phyloP scores from a whole-genome alignment of 1,140 invertebrate species.

The Lanistes nyassanus region DNA sequence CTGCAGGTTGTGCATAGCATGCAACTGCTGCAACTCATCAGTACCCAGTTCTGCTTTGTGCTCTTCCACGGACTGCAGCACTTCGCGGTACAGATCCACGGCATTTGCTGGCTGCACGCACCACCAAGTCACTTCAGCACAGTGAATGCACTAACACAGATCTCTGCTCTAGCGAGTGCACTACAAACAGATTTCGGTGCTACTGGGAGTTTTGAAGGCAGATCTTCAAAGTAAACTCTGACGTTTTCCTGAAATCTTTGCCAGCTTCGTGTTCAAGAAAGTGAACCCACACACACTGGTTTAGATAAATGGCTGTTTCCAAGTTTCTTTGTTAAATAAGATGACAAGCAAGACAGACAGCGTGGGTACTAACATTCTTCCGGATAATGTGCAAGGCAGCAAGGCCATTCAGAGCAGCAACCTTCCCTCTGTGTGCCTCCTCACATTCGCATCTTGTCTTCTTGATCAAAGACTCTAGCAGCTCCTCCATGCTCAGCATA shows the following conservation, averaged over 20 bases:
- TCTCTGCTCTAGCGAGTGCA: no score
- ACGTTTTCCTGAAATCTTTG: no score
- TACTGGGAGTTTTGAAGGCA: no score
- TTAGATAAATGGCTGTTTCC: no score
- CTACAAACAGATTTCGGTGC: no score
- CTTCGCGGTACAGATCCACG: conserved; percentile 73
- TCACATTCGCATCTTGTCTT: conserved; percentile 76
- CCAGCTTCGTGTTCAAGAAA: no score
- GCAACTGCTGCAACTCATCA: conserved; percentile 75
- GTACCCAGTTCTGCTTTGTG: conserved; percentile 70
- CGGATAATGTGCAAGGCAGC: conserved; percentile 75
- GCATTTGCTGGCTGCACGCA: conserved; percentile 67
- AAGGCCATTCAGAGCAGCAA: conserved; percentile 76
- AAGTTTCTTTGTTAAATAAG: no score
- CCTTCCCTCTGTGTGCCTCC: conserved; percentile 73
- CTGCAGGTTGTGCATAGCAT: conserved; percentile 77
- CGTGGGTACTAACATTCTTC: conserved; percentile 64
- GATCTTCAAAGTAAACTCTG: no score
- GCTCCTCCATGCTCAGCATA: conserved; percentile 77
- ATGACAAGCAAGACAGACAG: neutral
- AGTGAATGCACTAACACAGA: no score
- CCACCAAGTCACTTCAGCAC: no score
- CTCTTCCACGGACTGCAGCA: conserved; percentile 71
- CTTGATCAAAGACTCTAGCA: conserved; percentile 75
- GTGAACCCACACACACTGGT: no score